phyloP scores from a whole-genome alignment of 2,113 vertebrate genomes.

The Xiphophorus couchianus region DNA sequence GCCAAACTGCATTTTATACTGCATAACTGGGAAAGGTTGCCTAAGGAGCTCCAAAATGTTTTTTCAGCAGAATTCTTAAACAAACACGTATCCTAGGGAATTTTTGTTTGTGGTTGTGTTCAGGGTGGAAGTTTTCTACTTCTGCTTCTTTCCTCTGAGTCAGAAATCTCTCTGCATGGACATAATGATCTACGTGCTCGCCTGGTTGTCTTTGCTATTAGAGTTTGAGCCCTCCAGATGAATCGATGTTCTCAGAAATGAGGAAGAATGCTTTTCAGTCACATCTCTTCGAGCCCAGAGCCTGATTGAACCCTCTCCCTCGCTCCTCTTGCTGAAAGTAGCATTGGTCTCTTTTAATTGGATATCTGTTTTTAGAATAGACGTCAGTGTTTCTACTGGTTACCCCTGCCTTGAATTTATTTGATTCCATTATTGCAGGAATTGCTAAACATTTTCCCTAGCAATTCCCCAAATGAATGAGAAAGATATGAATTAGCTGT shows the following conservation, averaged over 20 bases:
- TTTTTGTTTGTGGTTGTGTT: not conserved
- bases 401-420: constrained; percentile 11
- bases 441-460: not conserved
- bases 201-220: constrained; percentile 64
- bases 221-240: constrained; percentile 50
- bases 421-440: not conserved
- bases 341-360: constrained; percentile 15
- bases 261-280: constrained; percentile 64
- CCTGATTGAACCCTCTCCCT: constrained; percentile 39
- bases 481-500: not conserved
- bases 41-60: not conserved
- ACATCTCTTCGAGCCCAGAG: constrained; percentile 44
- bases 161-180: constrained; percentile 24
- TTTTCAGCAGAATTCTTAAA: not conserved
- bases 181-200: constrained; percentile 67
- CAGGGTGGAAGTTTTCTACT: not conserved
- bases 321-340: constrained; percentile 7
- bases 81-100: not conserved
- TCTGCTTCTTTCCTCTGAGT: not conserved
- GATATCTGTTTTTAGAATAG: constrained; percentile 11
- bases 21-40: not conserved
- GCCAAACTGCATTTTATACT: not conserved
- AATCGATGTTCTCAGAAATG: constrained; percentile 69
- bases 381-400: constrained; percentile 30
- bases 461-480: not conserved